A percentile compares a stretch with the other conserved stretches of the same genome.
These are phyloP conservation scores for Nomada ruficornis DNA, from an alignment of 2,888 invertebrate species.

Conservation along the genomic window DNA sequence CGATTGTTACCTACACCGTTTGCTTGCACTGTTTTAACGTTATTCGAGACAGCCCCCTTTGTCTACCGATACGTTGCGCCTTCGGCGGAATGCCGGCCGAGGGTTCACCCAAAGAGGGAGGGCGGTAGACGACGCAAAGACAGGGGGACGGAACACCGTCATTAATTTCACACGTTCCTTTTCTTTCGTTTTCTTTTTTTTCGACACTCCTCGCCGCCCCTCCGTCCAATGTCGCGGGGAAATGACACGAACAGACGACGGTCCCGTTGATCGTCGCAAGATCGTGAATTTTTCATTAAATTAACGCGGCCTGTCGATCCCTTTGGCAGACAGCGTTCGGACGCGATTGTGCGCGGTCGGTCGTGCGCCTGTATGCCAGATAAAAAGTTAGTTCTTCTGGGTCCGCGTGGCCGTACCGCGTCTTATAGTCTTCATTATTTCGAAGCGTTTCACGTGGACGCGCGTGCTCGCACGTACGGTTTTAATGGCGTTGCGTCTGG, in stretches of 20 bases:
- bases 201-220: slow-evolving; percentile 34
- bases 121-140: slow-evolving; percentile 41
- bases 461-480: slow-evolving; percentile 48
- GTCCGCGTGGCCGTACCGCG: not conserved
- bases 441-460: slow-evolving; percentile 16
- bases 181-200: slow-evolving; percentile 18
- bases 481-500: slow-evolving; percentile 37
- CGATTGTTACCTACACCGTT: slow-evolving; percentile 61
- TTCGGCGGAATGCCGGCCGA: slow-evolving; percentile 51
- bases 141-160: slow-evolving; percentile 43
- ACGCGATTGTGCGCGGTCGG: not conserved
- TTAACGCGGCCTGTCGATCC: slow-evolving; percentile 72
- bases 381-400: slow-evolving; percentile 44
- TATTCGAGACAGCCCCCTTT: slow-evolving; percentile 60
- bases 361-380: not conserved
- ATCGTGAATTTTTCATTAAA: slow-evolving; percentile 71
- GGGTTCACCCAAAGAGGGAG: slow-evolving; percentile 25
- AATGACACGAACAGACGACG: not conserved
- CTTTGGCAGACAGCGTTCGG: slow-evolving; percentile 46
- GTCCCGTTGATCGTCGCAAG: slow-evolving; percentile 26
- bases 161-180: slow-evolving; percentile 62
- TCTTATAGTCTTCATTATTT: slow-evolving; percentile 54
- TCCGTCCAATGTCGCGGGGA: slow-evolving; percentile 19
- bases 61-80: slow-evolving; percentile 61
- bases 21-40: slow-evolving; percentile 58